Base-by-base conservation (phyloP, 2,888 invertebrate genomes). In the Drosophila incognita region DNA sequence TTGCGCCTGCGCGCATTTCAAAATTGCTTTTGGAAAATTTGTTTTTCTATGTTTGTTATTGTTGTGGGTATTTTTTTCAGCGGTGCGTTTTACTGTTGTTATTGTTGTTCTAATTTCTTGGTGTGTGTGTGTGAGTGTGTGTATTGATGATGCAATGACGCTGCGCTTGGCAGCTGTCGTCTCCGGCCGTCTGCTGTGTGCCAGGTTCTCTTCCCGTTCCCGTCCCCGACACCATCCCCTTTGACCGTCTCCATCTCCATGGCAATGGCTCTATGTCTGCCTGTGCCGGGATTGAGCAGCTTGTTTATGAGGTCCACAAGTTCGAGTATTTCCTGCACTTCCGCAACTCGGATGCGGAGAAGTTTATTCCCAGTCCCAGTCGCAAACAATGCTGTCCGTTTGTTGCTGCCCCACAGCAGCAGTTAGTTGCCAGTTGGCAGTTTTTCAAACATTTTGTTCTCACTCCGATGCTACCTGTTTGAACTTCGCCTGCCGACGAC, bases 131-230 rank as follows among this genome's bases (percentile, higher is more conserved):
- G 54, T 69, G 59, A 67, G 67, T 75, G 57, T 76, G 63, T 88
- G 75, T 86, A 81, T 76, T 82, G 83, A 83, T 84, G 89, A 81
- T 89, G 81, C 84, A 88, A 90, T 92, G 92, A 91, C 92, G 86
- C 90, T 91, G 92, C 84, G 82, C 81, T 91, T 90, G 92, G 92
- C 91, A 92, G 91, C 92, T 92, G 90, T 88, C 88, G 87, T 87
- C 90, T 81, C 76, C 54, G 63, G 61, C 68, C 67, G 46, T 63
- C 63, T 64, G 54, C 58, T 56, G 51, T 60, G 48, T 67, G 57
- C 60, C 63, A 69, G 53, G 35, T 58, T 59, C 64, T 58, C 36
- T 64, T 46, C 36, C 21, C n/a, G 36, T 31, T 21, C 35, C 42
- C 24, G 36, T 31, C 51, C 52, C 51, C 57, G 18, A 49, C 35